Evolutionary conservation across 1,140 invertebrate genomes (phyloP).

Genomic region (Brachionus rotundiformis): DNA sequence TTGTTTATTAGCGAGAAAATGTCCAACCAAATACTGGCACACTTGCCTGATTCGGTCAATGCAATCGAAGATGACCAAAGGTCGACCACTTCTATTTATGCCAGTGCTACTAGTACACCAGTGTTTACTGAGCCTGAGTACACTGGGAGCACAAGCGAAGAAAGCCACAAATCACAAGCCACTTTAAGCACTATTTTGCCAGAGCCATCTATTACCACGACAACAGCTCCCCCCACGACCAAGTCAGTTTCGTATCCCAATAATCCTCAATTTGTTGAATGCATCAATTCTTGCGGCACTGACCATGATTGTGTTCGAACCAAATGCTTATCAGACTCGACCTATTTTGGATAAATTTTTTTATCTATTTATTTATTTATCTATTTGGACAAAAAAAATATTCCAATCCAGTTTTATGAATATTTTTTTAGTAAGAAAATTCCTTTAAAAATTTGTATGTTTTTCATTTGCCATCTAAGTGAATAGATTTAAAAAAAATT

Average conservation of each 20-base stretch:
- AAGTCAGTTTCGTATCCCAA: slow-evolving; percentile 36
- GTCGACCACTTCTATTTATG: background rate
- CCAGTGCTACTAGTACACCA: background rate
- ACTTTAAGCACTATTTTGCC: background rate
- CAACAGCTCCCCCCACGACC: background rate
- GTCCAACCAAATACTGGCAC: background rate
- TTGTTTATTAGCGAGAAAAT: background rate
- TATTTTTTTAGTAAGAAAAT: too few species aligned
- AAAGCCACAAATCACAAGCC: too few species aligned
- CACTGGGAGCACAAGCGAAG: background rate
- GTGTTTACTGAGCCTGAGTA: background rate
- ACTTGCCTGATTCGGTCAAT: background rate
- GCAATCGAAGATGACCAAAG: background rate
- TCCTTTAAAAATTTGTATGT: too few species aligned
- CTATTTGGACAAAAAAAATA: background rate
- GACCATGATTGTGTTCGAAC: slow-evolving; percentile 43
- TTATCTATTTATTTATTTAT: background rate
- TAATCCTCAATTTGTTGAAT: slow-evolving; percentile 36
- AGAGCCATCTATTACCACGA: background rate
- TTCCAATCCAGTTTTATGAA: too few species aligned
- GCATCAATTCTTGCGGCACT: slow-evolving; percentile 32
- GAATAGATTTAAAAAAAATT: too few species aligned
- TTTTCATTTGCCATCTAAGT: too few species aligned
- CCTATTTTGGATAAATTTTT: slow-evolving; percentile 33
- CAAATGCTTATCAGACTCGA: slow-evolving; percentile 32